phyloP scores from a whole-genome alignment of 2,797 vertebrate genomes.

The Pelochelys cantorii region DNA sequence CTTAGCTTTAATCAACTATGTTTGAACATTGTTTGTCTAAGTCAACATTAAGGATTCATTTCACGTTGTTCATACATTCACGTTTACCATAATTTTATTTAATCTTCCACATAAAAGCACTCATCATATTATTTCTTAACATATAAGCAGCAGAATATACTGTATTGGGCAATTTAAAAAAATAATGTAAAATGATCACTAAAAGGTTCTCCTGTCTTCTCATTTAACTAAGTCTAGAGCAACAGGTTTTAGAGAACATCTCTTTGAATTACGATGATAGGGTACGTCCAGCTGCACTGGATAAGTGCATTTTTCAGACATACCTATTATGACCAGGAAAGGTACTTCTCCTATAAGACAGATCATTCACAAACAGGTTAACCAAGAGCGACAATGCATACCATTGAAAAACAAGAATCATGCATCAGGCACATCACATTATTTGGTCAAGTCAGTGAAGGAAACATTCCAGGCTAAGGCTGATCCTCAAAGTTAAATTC shows the following conservation, averaged over 20 bases:
- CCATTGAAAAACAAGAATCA: slow-evolving; percentile 10
- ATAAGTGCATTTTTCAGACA: slow-evolving; percentile 62
- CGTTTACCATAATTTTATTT: background rate
- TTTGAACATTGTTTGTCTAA: background rate
- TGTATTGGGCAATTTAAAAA: background rate
- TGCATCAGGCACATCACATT: slow-evolving; percentile 42
- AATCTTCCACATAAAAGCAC: background rate
- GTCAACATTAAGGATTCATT: background rate
- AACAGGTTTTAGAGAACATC: slow-evolving; percentile 30
- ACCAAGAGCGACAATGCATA: slow-evolving; percentile 67
- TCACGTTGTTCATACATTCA: background rate
- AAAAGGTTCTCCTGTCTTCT: background rate
- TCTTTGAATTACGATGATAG: slow-evolving; percentile 23
- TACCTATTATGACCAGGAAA: slow-evolving; percentile 71
- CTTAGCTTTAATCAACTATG: fast-evolving
- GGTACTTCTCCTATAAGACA: slow-evolving; percentile 75
- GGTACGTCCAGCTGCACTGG: slow-evolving; percentile 70
- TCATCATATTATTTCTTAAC: background rate
- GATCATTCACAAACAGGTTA: slow-evolving; percentile 77
- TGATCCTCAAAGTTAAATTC: slow-evolving; percentile 45
- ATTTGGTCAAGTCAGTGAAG: slow-evolving; percentile 54
- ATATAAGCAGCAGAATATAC: background rate
- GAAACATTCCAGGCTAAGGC: slow-evolving; percentile 49
- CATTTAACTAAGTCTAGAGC: background rate
- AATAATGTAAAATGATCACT: background rate